These are phyloP conservation scores for Halictus rubicundus DNA, from an alignment of 1,140 invertebrate genomes.

Conservation along the genomic window DNA sequence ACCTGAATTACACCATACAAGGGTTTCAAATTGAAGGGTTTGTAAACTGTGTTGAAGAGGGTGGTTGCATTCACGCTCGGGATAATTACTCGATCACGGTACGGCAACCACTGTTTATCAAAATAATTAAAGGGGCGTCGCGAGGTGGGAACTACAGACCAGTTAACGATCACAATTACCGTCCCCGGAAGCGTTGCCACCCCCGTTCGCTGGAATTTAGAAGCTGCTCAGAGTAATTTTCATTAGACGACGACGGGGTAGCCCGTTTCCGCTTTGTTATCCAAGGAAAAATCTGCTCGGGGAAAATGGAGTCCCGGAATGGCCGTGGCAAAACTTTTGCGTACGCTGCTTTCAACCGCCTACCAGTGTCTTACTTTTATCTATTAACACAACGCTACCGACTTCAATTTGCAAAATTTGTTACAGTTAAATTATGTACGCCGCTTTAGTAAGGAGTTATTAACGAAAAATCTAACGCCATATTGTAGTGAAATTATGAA, in stretches of 20 bases:
- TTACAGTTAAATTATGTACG: too few species aligned
- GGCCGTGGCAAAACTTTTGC: background rate
- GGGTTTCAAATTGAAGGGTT: background rate
- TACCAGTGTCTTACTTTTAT: too few species aligned
- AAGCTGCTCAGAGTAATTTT: slow-evolving; percentile 16
- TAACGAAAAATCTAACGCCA: too few species aligned
- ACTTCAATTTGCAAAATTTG: too few species aligned
- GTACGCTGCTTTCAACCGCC: background rate
- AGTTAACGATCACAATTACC: slow-evolving; percentile 5
- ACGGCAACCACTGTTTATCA: background rate
- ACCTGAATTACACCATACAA: background rate
- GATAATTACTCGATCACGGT: background rate
- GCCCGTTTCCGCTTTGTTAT: slow-evolving; percentile 3
- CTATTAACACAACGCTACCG: too few species aligned
- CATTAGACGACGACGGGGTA: background rate
- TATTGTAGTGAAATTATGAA: too few species aligned
- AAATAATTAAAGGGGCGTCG: slow-evolving; percentile 18
- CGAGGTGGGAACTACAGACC: background rate
- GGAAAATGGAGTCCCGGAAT: background rate
- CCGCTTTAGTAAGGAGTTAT: too few species aligned
- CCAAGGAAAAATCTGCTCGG: background rate
- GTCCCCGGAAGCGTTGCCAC: background rate
- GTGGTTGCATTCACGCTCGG: background rate
- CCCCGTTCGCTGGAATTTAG: background rate
- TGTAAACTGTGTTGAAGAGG: background rate